These are phyloP conservation scores for Drosophila pallidifrons DNA, from an alignment of 1,140 invertebrate genomes.

Conservation along the genomic window DNA sequence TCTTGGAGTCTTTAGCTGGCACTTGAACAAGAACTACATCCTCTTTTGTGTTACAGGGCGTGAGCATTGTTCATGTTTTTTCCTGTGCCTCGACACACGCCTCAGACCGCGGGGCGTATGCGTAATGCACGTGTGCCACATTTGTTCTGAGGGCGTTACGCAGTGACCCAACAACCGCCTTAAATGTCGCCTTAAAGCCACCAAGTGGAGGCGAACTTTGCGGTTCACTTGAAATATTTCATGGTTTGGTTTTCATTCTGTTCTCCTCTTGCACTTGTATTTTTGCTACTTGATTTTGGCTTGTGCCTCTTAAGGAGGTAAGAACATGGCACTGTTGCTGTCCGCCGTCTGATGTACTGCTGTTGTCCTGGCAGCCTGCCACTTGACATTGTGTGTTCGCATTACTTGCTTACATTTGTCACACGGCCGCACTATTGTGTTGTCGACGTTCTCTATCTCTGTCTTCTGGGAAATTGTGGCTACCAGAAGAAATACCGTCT, in stretches of 20 bases:
- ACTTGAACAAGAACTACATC: conserved; percentile 9
- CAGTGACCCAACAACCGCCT: conserved; percentile 21
- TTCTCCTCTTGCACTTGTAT: background rate
- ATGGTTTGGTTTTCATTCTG: conserved; percentile 6
- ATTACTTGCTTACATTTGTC: conserved; percentile 55
- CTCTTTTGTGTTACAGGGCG: conserved; percentile 36
- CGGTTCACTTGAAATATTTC: conserved; percentile 26
- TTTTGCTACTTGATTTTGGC: background rate
- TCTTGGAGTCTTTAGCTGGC: background rate
- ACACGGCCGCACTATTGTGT: conserved; percentile 1
- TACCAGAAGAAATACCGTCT: background rate
- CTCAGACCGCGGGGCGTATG: conserved; percentile 20
- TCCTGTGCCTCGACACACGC: background rate
- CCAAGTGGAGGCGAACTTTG: background rate
- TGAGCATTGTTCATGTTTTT: conserved; percentile 43
- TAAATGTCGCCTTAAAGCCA: conserved; percentile 12
- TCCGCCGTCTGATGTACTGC: conserved; percentile 17
- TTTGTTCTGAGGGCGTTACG: conserved; percentile 7
- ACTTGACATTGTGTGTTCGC: conserved; percentile 62
- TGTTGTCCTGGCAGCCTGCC: conserved; percentile 38
- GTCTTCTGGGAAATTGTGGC: conserved; percentile 39
- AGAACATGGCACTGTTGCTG: conserved; percentile 25
- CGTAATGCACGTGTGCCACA: conserved; percentile 32
- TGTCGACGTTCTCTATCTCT: background rate
- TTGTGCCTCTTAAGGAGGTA: conserved; percentile 8